Conservation (phyloP, 2,797 vertebrate genomes). For the Distichodus sexfasciatus region DNA sequence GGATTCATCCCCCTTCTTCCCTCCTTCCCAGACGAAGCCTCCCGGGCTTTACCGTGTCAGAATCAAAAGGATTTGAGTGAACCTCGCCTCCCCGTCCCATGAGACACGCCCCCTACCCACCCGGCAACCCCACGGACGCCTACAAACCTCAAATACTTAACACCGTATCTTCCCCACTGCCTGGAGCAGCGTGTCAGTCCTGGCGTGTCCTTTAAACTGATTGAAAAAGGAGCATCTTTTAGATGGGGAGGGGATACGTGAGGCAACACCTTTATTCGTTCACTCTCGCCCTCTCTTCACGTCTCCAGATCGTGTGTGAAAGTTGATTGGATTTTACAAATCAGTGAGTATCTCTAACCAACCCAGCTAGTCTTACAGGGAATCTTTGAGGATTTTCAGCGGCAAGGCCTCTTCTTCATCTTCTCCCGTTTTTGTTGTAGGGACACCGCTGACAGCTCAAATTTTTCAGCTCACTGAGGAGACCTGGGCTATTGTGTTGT, state of each 20-base stretch:
- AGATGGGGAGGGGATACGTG: too few relatives aligned
- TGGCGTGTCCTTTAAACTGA: slow-evolving; percentile 30
- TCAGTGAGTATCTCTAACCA: background rate
- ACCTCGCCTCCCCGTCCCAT: slow-evolving; percentile 17
- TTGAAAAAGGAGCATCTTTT: slow-evolving; percentile 34
- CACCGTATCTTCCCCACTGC: slow-evolving; percentile 57
- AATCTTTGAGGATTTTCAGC: too few relatives aligned
- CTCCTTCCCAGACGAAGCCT: slow-evolving; percentile 1
- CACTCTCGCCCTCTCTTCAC: background rate
- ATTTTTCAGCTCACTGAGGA: too few relatives aligned
- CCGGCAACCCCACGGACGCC: slow-evolving; percentile 42
- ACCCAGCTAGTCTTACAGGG: too few relatives aligned
- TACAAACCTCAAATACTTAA: slow-evolving; percentile 49
- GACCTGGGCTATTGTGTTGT: too few relatives aligned
- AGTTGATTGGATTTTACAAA: background rate
- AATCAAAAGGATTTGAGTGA: slow-evolving; percentile 35
- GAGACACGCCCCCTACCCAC: background rate
- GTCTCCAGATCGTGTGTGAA: background rate
- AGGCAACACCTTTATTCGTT: too few relatives aligned
- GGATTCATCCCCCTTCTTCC: background rate
- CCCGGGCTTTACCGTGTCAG: slow-evolving; percentile 12
- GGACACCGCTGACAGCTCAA: too few relatives aligned
- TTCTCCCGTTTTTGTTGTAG: too few relatives aligned
- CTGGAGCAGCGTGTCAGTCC: slow-evolving; percentile 47
- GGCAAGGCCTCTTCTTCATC: too few relatives aligned